Evolutionary conservation across 2,113 vertebrate species (phyloP), one percentile per base, ranked within the genome.

Genomic region (Muntiacus reevesi): DNA sequence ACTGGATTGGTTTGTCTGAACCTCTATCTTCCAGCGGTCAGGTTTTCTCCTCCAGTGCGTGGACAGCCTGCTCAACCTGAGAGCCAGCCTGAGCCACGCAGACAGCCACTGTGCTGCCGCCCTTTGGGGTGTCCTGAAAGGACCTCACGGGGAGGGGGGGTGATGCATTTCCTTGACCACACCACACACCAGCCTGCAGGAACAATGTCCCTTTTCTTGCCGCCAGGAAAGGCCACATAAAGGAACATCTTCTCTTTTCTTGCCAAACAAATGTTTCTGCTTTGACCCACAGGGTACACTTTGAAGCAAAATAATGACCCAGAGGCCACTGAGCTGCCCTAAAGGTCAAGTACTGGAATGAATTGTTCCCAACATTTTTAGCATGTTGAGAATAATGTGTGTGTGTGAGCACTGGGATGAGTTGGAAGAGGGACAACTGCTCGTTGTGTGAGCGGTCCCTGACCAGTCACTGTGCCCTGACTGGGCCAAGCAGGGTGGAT

Each of bases 81-180:
- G 2, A 3, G 71, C 96, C 74, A 12, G 88, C 45, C 60, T 40
- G 79, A 71, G 45, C 78, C 43, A 82, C 1, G 17, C 11, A 21
- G 93, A 60, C 83, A 47, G 87, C 28, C 21, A 2, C 74, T 4
- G 17, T 3, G 55, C 55, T 13, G 27, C 93, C 45, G 67, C 76
- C 82, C 82, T 94, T 43, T n/a, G 76, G 82, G 71, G 86, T 93
- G 94, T 97, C 94, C 98, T 94, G 78, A 94, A n/a, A 98, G 78
- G 91, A 97, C 94, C 97, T 92, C 0, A 5, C 5, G 0, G 55
- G 0, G 50, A 55, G 89, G 90, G n/a, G 59, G 89, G 71, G 91
- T 33, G 85, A 87, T 71, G 59, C 83, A 21, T 54, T 60, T 76
- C 71, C 78, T 96, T 84, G 89, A 95, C 95, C 91, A 85, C 86